phyloP scores from a whole-genome alignment of 2,888 invertebrate genomes.

The Lepidochrysops patricia region DNA sequence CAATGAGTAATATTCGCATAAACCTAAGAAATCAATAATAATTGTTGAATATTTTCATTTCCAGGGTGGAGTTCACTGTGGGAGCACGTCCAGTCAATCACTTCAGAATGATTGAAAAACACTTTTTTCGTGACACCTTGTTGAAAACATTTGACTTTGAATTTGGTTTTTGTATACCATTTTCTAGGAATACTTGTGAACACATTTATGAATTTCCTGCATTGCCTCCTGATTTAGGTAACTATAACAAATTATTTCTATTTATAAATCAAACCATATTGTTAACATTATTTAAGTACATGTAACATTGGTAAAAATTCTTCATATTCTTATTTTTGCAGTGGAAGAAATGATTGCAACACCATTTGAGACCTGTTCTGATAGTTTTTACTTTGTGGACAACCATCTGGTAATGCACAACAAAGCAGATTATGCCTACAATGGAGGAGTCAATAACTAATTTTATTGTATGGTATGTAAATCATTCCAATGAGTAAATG shows the following conservation, averaged over 20 bases:
- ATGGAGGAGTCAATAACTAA: constrained; percentile 80
- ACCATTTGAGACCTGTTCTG: constrained; percentile 97
- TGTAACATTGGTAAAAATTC: too few relatives aligned
- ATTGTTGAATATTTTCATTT: not conserved
- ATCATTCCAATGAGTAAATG: not conserved
- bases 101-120: constrained; percentile 98
- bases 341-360: constrained; percentile 97
- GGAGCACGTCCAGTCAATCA: constrained; percentile 93
- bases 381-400: constrained; percentile 99
- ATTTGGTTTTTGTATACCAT: constrained; percentile 99
- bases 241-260: constrained; percentile 35
- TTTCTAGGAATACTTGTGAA: constrained; percentile 97
- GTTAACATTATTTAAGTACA: too few relatives aligned
- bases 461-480: not conserved
- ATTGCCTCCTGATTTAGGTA: constrained; percentile 89
- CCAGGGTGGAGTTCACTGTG: constrained; percentile 96
- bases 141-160: constrained; percentile 99
- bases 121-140: constrained; percentile 93
- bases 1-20: too few relatives aligned
- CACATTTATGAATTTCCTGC: constrained; percentile 99
- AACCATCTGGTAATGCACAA: constrained; percentile 98
- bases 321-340: constrained; percentile 51
- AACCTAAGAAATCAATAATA: too few relatives aligned
- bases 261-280: too few relatives aligned
- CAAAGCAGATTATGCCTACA: constrained; percentile 98